A percentile compares a stretch with the other conserved stretches of the same genome.
phyloP scores from a whole-genome alignment of 2,113 vertebrate genomes.

The Brachyhypopomus gauderio region DNA sequence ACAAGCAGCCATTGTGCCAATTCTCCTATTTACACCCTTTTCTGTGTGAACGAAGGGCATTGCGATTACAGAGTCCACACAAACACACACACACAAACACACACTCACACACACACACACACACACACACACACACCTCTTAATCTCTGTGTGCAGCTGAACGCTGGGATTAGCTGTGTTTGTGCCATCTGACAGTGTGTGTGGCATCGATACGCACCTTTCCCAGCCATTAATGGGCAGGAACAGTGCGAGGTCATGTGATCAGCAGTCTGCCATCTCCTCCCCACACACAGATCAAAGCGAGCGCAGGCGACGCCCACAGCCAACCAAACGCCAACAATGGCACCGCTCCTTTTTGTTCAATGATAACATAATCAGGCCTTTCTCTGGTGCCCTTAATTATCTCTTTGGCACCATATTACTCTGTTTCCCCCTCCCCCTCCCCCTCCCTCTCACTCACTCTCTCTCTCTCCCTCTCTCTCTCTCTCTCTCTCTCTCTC shows the following conservation, averaged over 20 bases:
- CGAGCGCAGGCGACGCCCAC: constrained; percentile 47
- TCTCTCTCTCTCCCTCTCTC: constrained; percentile 21
- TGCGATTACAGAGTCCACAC: background rate
- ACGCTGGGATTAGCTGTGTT: constrained; percentile 8
- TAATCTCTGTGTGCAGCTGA: constrained; percentile 14
- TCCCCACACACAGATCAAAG: background rate
- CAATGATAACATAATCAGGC: constrained; percentile 72
- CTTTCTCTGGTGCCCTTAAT: constrained; percentile 71
- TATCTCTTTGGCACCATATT: constrained; percentile 64
- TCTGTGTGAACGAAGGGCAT: constrained; percentile 16
- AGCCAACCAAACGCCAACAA: constrained; percentile 66
- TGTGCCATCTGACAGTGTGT: background rate
- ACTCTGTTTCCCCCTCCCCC: constrained; percentile 11
- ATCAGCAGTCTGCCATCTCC: constrained; percentile 8
- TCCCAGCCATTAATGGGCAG: constrained; percentile 20
- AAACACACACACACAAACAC: background rate
- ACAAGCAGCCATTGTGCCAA: background rate
- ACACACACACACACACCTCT: background rate
- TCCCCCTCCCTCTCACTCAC: constrained; percentile 9
- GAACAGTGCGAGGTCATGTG: background rate
- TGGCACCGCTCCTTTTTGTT: constrained; percentile 64
- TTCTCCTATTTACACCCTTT: constrained; percentile 27
- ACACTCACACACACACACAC: constrained; percentile 14
- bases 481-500: constrained; percentile 24
- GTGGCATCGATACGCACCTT: background rate